These are phyloP conservation scores for Meandrina meandrites DNA, from an alignment of 92 coral and sea anemone genomes.

Conservation along the genomic window DNA sequence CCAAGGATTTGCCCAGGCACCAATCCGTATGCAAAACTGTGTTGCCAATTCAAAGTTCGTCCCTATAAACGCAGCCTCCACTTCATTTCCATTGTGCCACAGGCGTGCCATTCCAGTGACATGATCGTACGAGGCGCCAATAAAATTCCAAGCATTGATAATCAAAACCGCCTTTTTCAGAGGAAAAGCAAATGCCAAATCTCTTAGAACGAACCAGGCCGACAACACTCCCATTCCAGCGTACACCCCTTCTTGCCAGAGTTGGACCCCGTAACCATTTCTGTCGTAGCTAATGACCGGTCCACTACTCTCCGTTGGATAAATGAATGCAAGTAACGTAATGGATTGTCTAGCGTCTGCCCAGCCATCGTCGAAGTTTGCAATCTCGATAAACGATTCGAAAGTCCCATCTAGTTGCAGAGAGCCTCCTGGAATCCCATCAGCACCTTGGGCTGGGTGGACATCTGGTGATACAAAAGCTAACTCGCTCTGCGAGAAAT, in stretches of 20 bases:
- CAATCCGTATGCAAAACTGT: slow-evolving; percentile 39
- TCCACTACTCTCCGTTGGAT: slow-evolving; percentile 49
- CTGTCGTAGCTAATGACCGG: slow-evolving; percentile 34
- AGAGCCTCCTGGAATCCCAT: slow-evolving; percentile 55
- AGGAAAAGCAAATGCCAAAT: background rate
- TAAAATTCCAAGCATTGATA: slow-evolving; percentile 30
- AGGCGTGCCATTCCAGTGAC: slow-evolving; percentile 25
- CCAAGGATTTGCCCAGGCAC: slow-evolving; percentile 24
- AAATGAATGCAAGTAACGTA: slow-evolving; percentile 60
- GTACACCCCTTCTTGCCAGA: slow-evolving; percentile 11
- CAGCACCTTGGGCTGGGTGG: slow-evolving; percentile 49
- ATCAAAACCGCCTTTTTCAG: slow-evolving; percentile 13
- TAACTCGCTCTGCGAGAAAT: slow-evolving; percentile 34
- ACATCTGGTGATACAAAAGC: slow-evolving; percentile 11
- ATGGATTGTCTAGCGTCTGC: slow-evolving; percentile 62
- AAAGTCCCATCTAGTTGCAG: slow-evolving; percentile 49
- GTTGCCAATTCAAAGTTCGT: slow-evolving; percentile 6
- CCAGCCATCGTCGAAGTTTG: slow-evolving; percentile 37
- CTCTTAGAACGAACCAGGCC: slow-evolving; percentile 29
- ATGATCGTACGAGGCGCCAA: slow-evolving; percentile 46
- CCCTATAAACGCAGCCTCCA: slow-evolving; percentile 6
- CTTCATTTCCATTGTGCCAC: slow-evolving; percentile 47
- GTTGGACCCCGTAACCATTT: slow-evolving; percentile 20
- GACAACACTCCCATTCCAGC: background rate
- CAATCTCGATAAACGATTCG: slow-evolving; percentile 59